Evolutionary conservation across 2,797 vertebrate species (phyloP), one percentile per base, ranked within the genome.

Genomic region (Alfaro cultratus): DNA sequence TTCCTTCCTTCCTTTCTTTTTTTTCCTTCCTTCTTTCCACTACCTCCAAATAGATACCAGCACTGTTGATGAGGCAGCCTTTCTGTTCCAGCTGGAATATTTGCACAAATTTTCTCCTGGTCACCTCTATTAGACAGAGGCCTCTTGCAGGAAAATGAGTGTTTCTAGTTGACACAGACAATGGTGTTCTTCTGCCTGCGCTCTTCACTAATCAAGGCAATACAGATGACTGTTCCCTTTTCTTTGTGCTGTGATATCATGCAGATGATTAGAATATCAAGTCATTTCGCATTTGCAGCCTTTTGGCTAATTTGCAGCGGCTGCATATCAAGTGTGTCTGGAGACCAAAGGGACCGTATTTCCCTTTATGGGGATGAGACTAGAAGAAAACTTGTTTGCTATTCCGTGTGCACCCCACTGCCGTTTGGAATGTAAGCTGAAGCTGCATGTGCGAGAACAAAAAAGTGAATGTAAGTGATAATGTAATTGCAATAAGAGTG

Each of bases 221-320:
- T 79, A 81, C 93, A 92, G 90, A 93, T 92, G 90, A 92, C 88
- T 93, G 88, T 90, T 86, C 80, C 81, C 83, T 88, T 90, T 90
- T 91, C 86, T 82, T 83, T 80, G 82, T 86, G 84, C 86, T 11
- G 86, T 93, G 90, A 85, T 94, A 91, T 92, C 90, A 89, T 85
- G 86, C 88, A 88, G 90, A 93, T 92, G 90, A 94, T 93, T 92
- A 89, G 90, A 93, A 93, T 94, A 91, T 90, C 91, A 93, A 91
- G 89, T 92, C 82, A 86, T 86, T 90, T 84, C 83, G 87, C 84
- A 84, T 87, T 88, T 67, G 79, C 84, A 79, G 88, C 85, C 89
- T 91, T 82, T 67, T 86, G 91, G 86, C 89, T 91, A 91, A 93
- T 94, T 93, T 93, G 93, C 88, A 86, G 82, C 57, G 79, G 86